These are phyloP conservation scores for Apodemia hepburni DNA, from an alignment of 2,888 invertebrate species.

Conservation along the genomic window DNA sequence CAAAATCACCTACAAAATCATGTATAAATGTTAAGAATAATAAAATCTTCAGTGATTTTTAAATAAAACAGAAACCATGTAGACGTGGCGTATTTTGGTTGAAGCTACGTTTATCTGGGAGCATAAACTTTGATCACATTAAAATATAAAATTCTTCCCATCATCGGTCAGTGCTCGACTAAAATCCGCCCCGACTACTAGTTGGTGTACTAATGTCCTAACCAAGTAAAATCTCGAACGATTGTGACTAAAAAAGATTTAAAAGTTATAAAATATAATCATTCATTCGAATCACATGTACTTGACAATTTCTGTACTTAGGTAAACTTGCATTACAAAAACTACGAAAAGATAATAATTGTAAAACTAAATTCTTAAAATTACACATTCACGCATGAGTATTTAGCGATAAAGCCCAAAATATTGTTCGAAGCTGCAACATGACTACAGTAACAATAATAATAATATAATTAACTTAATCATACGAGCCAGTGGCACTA, in stretches of 20 bases:
- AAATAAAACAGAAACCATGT: conserved; percentile 34
- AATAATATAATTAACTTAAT: conserved; percentile 34
- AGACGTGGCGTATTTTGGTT: conserved; percentile 35
- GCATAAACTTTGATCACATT: neutral
- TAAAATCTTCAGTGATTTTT: conserved; percentile 33
- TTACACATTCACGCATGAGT: conserved; percentile 77
- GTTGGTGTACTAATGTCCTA: conserved; percentile 37
- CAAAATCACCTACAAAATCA: conserved; percentile 51
- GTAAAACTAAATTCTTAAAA: conserved; percentile 61
- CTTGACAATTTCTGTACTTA: conserved; percentile 71
- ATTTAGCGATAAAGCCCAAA: conserved; percentile 78
- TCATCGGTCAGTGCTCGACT: conserved; percentile 28
- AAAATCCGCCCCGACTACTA: conserved; percentile 43
- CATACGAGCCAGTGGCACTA: conserved; percentile 73
- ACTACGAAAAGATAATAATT: conserved; percentile 45
- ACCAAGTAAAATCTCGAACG: conserved; percentile 30
- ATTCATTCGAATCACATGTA: conserved; percentile 74
- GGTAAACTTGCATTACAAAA: conserved; percentile 65
- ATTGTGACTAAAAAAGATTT: conserved; percentile 54
- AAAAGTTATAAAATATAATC: conserved; percentile 57
- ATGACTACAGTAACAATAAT: conserved; percentile 62
- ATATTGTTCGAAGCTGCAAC: conserved; percentile 76
- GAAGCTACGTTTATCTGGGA: neutral
- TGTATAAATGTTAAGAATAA: conserved; percentile 34
- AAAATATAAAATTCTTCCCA: conserved; percentile 9